phyloP scores from a whole-genome alignment of 2,797 vertebrate genomes.

The Urosaurus nigricauda region DNA sequence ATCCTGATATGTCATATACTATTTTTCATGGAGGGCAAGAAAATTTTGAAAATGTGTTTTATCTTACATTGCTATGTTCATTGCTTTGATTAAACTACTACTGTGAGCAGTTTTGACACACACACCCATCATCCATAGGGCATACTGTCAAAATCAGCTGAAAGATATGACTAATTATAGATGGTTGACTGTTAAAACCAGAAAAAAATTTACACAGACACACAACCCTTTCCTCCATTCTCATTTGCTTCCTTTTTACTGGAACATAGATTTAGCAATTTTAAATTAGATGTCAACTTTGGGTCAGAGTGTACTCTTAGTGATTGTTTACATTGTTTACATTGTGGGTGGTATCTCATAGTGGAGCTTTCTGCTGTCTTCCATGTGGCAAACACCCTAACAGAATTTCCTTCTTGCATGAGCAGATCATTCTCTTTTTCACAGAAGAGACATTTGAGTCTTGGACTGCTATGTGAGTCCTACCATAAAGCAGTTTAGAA shows the following conservation, averaged over 20 bases:
- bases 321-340: slow-evolving; percentile 16
- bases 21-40: no score
- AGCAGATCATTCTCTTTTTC: neutral
- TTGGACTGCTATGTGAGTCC: neutral
- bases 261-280: neutral
- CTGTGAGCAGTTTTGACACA: neutral
- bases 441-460: neutral
- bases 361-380: slow-evolving; percentile 14
- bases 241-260: neutral
- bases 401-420: neutral
- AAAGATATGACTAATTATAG: neutral
- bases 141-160: neutral
- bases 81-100: neutral
- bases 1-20: no score
- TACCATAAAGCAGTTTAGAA: neutral
- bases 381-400: neutral
- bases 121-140: neutral
- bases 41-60: no score
- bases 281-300: neutral
- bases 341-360: neutral
- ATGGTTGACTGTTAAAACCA: neutral
- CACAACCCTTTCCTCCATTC: neutral
- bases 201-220: neutral
- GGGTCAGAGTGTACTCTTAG: neutral
- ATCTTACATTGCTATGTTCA: neutral